Conservation (phyloP, 2,113 vertebrate species). For the Rhea pennata region DNA sequence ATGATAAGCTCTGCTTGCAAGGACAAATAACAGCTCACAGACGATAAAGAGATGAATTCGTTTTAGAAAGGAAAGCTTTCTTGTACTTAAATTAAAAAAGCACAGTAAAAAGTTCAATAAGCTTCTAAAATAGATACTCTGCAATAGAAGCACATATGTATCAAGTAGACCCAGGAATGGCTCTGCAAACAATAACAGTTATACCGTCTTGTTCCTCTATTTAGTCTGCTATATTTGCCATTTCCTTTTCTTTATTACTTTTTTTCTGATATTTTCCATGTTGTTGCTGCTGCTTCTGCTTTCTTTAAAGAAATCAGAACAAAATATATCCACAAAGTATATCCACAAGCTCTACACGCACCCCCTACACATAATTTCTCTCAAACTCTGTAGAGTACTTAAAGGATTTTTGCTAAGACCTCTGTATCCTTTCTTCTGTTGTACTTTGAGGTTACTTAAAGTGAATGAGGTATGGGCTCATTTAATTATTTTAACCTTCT, state of each 20-base stretch:
- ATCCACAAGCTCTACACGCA: background rate
- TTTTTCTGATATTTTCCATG: background rate
- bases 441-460: background rate
- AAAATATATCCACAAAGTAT: background rate
- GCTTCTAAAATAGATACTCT: background rate
- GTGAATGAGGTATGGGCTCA: background rate
- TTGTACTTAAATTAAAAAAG: background rate
- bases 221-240: fast-evolving
- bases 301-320: background rate
- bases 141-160: background rate
- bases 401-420: background rate
- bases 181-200: background rate
- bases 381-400: background rate
- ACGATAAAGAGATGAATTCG: background rate
- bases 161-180: background rate
- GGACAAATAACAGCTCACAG: background rate
- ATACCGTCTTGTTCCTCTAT: background rate
- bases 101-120: background rate
- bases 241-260: background rate
- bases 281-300: background rate
- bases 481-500: background rate
- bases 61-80: background rate
- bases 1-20: background rate
- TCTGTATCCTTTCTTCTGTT: background rate
- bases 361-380: background rate